A percentile compares a stretch with the other conserved stretches of the same genome.
Conservation (phyloP, 2,888 invertebrate species). For the Neuroscelio doddi region DNA sequence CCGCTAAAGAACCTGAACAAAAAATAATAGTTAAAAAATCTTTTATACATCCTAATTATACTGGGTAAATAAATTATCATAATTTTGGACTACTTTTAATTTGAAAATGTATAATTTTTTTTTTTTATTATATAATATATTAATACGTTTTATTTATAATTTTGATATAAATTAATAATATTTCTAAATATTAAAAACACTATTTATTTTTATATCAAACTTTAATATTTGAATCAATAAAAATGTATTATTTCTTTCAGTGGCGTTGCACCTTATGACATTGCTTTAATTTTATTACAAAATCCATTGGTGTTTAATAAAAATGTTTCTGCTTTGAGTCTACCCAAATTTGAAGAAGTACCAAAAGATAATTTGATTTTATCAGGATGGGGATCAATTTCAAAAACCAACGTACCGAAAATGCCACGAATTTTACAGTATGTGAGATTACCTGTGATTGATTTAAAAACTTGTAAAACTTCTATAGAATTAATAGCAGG, state of each 20-base stretch:
- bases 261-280: conserved; percentile 72
- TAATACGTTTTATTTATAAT: too few species aligned
- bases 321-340: conserved; percentile 63
- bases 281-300: conserved; percentile 72
- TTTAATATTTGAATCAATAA: too few species aligned
- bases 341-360: conserved; percentile 60
- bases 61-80: conserved; percentile 53
- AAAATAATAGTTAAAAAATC: conserved; percentile 56
- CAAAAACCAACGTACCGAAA: conserved; percentile 37
- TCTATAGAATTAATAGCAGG: conserved; percentile 52
- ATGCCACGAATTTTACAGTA: conserved; percentile 63
- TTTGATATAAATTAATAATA: too few species aligned
- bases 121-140: too few species aligned
- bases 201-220: too few species aligned
- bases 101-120: too few species aligned
- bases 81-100: too few species aligned
- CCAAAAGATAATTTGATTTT: conserved; percentile 65
- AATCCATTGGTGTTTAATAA: conserved; percentile 61
- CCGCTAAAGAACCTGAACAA: conserved; percentile 63
- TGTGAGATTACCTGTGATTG: conserved; percentile 57
- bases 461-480: conserved; percentile 51
- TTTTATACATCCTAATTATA: conserved; percentile 64
- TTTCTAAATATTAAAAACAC: too few species aligned
- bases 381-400: conserved; percentile 73
- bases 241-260: too few species aligned